Evolutionary conservation across 2,888 invertebrate species (phyloP).

Genomic region (Chouioia cunea): DNA sequence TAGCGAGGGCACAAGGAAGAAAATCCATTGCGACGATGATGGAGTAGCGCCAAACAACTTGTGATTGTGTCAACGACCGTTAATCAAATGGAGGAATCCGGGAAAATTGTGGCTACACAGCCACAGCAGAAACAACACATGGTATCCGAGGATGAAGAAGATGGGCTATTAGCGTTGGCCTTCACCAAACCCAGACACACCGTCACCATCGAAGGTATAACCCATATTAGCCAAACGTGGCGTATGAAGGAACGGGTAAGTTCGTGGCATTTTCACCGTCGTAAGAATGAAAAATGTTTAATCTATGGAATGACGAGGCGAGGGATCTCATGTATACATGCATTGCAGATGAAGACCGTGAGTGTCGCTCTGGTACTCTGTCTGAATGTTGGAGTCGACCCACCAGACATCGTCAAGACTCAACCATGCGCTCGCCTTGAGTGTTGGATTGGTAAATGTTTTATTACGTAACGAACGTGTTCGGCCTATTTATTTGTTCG

Average conservation of each 20-base stretch:
- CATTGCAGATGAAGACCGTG: slow-evolving; percentile 94
- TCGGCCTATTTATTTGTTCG: neutral
- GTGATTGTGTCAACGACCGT: neutral
- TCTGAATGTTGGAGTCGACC: slow-evolving; percentile 99
- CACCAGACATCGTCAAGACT: slow-evolving; percentile 97
- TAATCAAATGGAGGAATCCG: neutral
- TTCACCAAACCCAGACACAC: slow-evolving; percentile 82
- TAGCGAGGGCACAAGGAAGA: slow-evolving; percentile 28
- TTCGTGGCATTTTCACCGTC: slow-evolving; percentile 34
- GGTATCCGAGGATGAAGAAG: slow-evolving; percentile 66
- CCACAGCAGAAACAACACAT: neutral
- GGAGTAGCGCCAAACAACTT: neutral
- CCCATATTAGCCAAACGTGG: slow-evolving; percentile 84
- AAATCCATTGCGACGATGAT: slow-evolving; percentile 68
- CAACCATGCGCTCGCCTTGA: slow-evolving; percentile 95
- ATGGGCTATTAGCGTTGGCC: slow-evolving; percentile 79
- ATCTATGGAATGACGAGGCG: no score
- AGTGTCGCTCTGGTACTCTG: slow-evolving; percentile 98
- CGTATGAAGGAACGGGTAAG: slow-evolving; percentile 90
- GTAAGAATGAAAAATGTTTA: neutral
- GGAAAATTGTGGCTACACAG: neutral
- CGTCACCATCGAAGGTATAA: slow-evolving; percentile 78
- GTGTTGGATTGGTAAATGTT: slow-evolving; percentile 91
- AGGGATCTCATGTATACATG: no score
- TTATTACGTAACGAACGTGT: slow-evolving; percentile 29